phyloP scores from a whole-genome alignment of 1,140 invertebrate genomes.

The Bombus breviceps region DNA sequence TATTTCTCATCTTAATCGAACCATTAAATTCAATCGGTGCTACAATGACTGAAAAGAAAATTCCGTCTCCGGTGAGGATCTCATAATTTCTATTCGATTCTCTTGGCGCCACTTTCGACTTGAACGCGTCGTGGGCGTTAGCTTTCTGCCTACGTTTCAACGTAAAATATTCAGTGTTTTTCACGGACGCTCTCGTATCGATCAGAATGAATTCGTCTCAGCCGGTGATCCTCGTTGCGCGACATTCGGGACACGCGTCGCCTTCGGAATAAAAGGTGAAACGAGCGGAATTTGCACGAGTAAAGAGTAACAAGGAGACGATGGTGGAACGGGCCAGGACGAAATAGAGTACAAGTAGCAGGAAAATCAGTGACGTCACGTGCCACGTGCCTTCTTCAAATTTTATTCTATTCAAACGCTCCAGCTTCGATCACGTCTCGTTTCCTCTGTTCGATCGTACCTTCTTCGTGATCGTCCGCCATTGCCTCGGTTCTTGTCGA shows the following conservation, averaged over 20 bases:
- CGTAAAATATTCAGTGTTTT: conserved; percentile 9
- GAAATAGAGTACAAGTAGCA: neutral
- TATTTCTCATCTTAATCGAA: neutral
- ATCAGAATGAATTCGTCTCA: conserved; percentile 18
- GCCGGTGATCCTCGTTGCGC: neutral
- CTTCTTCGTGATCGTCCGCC: neutral
- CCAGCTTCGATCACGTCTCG: neutral
- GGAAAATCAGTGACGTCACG: conserved; percentile 17
- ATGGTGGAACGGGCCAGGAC: neutral
- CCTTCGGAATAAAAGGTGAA: conserved; percentile 32
- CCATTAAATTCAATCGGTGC: neutral
- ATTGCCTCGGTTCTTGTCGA: too few relatives aligned
- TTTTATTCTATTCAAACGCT: conserved; percentile 22
- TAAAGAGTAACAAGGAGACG: neutral
- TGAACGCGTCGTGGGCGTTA: neutral
- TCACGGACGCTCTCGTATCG: conserved; percentile 15
- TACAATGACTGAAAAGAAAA: neutral
- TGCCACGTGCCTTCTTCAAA: neutral
- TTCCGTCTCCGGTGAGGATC: neutral
- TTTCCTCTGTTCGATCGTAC: neutral
- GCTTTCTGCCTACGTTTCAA: neutral
- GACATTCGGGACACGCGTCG: conserved; percentile 27
- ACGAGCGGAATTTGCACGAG: conserved; percentile 18
- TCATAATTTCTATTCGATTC: conserved; percentile 7
- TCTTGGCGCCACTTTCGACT: neutral